Base-by-base conservation (phyloP, 2,888 invertebrate species). In the Tanytarsus gracilentus region DNA sequence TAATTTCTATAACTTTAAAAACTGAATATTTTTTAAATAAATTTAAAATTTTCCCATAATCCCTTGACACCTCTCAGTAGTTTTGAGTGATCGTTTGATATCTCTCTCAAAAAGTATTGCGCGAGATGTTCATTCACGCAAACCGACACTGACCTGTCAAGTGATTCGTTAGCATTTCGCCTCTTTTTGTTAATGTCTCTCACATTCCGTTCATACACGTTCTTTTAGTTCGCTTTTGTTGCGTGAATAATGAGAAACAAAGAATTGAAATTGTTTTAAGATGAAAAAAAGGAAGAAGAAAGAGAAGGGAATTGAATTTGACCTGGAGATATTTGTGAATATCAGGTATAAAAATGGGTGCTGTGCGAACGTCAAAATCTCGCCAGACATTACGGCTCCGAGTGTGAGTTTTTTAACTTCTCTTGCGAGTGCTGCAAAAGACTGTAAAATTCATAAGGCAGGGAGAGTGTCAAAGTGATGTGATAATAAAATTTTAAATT, bases 121-220 rank as follows among this genome's bases (percentile, higher is more conserved):
- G 48, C 44, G 25, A 27, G 23, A 40, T 48, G 29, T 23, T 58
- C 40, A 29, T 48, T 30, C 58, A 44, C 58, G 58, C 40, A 58
- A 30, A 27, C 11, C 9, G 33, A 44, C 21, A 18, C 44, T 23
- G 9, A n/a, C 26, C 30, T 58, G 58, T 58, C 58, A 58, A 48
- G 58, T 58, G 58, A n/a, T 58, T 58, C 58, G 58, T 58, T 58
- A 58, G 58, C 58, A 48, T 48, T 58, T n/a, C n/a, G n/a, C n/a
- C 30, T 39, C 58, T 58, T 58, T 58, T 27, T 44, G 18, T 5
- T 55, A n/a, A 9, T 55, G 33, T 39, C 7, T 51, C 58, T 58
- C 48, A 27, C 55, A 56, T 56, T 56, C 55, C 55, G 26, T 56
- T 40, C 26, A 11, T 21, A 29, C 23, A 18, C 29, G 27, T 16